Base-by-base conservation (phyloP, 2,888 invertebrate genomes). In the Plagiodera versicolora region DNA sequence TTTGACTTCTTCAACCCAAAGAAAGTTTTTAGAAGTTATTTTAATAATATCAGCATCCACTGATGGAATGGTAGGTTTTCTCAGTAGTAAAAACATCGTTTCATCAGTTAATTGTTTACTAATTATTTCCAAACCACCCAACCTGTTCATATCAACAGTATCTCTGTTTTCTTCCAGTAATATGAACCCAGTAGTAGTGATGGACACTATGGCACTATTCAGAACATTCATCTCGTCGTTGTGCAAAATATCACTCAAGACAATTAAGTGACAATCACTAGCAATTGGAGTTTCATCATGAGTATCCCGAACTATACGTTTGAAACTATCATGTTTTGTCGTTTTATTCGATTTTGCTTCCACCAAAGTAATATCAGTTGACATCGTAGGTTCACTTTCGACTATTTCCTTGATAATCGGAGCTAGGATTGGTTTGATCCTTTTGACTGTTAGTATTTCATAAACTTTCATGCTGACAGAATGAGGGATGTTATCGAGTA, bases 1-100 rank as follows among this genome's bases (percentile, higher is more conserved):
- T 78, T 95, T 95, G 35, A 97, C 81, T 10, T 83, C 81, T 50
- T 92, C 91, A 51, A 97, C 87, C 96, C 96, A 97, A 1, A 78
- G 78, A 80, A 88, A 94, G 73, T 85, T 83, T 60, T 85, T 86
- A 73, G 91, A 91, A 0, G 87, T 86, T 19, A 91, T 81, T 64
- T 87, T 83, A 1, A 94, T 80, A 0, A 91, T 81, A n/a, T 83
- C 80, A 8, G 75, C 66, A 45, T 75, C 78, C 0, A 72, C 54
- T 3, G 82, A 81, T 65, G 78, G 67, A 51, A 75, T 74, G 20
- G 80, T 74, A 0, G 74, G 71, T 72, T 85, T 87, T 44, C 91
- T 86, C 57, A 92, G 81, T 65, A 95, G 81, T 56, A 90, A 78
- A 69, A 90, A 87, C 52, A 85, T 82, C 72, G 87, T 86, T 58